phyloP scores from a whole-genome alignment of 2,113 vertebrate genomes.

The Melanerpes formicivorus region DNA sequence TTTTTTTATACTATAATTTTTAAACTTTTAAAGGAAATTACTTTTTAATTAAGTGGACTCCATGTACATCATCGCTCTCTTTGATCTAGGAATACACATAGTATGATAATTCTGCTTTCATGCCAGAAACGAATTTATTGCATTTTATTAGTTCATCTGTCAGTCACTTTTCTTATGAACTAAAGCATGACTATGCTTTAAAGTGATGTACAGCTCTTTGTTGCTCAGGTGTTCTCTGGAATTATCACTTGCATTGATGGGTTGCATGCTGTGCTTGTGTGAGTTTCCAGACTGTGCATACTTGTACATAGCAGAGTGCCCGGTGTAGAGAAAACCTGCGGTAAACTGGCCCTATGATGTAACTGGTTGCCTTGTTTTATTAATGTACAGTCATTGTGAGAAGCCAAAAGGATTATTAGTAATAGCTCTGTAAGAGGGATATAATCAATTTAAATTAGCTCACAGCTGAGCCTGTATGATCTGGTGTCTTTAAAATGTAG shows the following conservation, averaged over 20 bases:
- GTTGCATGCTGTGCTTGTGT: neutral
- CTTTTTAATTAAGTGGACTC: neutral
- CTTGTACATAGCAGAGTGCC: neutral
- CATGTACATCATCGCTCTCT: neutral
- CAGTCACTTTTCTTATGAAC: neutral
- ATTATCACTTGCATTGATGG: neutral
- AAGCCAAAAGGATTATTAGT: slow-evolving; percentile 36
- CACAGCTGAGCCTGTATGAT: neutral
- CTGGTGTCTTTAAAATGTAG: slow-evolving; percentile 5
- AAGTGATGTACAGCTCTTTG: neutral
- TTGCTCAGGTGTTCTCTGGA: neutral
- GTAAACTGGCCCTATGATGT: neutral
- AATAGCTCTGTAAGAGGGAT: slow-evolving; percentile 33
- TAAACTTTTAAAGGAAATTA: neutral
- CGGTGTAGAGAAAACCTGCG: neutral
- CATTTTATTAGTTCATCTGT: neutral
- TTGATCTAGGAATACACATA: neutral
- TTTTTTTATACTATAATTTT: neutral
- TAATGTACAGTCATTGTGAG: neutral
- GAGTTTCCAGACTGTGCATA: neutral
- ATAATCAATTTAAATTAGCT: slow-evolving; percentile 60
- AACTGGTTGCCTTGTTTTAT: slow-evolving; percentile 15
- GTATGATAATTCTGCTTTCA: neutral
- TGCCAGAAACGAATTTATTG: neutral
- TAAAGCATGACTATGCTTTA: neutral